These are phyloP conservation scores for Danio albolineatus DNA, from an alignment of 2,797 vertebrate species.

Conservation along the genomic window DNA sequence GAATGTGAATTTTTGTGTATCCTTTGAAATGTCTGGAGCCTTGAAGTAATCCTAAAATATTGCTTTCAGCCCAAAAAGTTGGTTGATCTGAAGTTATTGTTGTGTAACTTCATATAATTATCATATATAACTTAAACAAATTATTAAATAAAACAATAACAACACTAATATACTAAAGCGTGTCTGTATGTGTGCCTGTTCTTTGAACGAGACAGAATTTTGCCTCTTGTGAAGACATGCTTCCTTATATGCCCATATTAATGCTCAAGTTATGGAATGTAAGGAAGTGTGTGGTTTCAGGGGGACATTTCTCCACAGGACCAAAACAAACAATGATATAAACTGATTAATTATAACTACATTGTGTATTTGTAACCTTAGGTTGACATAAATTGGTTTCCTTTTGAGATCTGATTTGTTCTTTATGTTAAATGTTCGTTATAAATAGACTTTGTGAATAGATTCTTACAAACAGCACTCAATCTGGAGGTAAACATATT, in stretches of 20 bases:
- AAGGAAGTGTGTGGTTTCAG: conserved; percentile 99
- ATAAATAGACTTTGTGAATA: too few relatives aligned
- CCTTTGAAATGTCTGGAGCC: not conserved
- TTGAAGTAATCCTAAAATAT: not conserved
- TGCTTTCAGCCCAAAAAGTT: not conserved
- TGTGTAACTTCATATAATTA: not conserved
- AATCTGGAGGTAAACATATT: too few relatives aligned
- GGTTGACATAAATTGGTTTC: not conserved
- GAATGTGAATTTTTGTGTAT: not conserved
- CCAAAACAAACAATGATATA: not conserved
- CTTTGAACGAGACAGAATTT: conserved; percentile 72
- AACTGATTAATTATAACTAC: not conserved
- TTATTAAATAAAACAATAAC: not conserved
- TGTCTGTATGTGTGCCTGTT: conserved; percentile 2
- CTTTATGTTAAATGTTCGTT: too few relatives aligned
- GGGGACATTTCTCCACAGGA: conserved; percentile 70
- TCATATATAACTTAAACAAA: not conserved
- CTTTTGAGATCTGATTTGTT: not conserved
- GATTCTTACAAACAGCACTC: too few relatives aligned
- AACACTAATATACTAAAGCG: not conserved
- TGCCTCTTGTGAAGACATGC: conserved; percentile 90
- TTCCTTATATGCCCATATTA: conserved; percentile 99
- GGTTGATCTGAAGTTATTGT: not conserved
- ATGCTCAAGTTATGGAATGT: conserved; percentile 98
- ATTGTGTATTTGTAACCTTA: not conserved